Base-by-base conservation (phyloP, 35 echinoderm and acorn worm species). In the Holothuria glaberrima region DNA sequence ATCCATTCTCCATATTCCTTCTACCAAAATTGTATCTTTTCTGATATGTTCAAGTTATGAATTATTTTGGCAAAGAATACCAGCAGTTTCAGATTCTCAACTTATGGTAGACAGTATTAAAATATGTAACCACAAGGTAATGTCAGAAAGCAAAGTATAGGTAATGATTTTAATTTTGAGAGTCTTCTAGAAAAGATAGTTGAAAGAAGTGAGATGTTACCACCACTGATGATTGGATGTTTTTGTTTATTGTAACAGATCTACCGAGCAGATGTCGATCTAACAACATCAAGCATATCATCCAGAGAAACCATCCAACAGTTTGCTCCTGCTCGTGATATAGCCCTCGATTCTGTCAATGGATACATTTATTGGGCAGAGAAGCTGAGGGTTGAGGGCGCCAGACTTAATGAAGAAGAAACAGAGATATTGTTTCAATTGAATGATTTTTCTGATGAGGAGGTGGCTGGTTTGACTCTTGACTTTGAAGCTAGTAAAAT, bases 281-380 rank as follows among this genome's bases (percentile, higher is more conserved):
- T 63, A 4, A 7, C n/a, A 30, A 46, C 19, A 21, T 61, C 80
- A 14, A 32, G 5, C 80, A 48, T 84, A n/a, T 56, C 41, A 6
- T 21, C 21, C 25, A 7, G 6, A 24, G 85, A 87, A 29, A 20
- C 26, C 62, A 71, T 87, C 31, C 31, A 46, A 30, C 1, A 20
- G 13, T 87, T 87, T 48, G 35, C 31, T 0, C 35, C 86, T 30
- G 94, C 80, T 21, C 48, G 86, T 21, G 95, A 97, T 48, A n/a
- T 97, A 4, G 95, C 86, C 14, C 68, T 97, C 12, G 95, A 97
- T 45, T 91, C 95, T 9, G 75, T 97, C 48, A 88, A 97, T 34
- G 95, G 92, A 10, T 97, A 86, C 90, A 89, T 97, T 52, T 97
- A 97, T 86, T 97, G 95, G 95, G 87, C 95, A 17, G 86, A 89